Conservation (phyloP, 2,797 vertebrate genomes). For the Scolopax rusticola region DNA sequence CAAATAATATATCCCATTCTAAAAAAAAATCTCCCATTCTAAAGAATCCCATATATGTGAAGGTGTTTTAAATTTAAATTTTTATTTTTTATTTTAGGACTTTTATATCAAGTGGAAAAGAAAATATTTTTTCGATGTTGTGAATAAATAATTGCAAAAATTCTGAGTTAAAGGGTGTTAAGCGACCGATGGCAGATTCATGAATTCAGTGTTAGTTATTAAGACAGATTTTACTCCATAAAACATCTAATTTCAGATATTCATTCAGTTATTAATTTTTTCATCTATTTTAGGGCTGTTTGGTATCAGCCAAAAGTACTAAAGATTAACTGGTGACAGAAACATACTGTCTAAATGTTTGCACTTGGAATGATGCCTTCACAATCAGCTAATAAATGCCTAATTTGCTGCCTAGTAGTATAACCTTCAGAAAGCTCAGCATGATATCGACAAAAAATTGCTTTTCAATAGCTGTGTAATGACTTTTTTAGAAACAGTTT, state of each 20-base stretch:
- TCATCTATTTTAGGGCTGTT: not conserved
- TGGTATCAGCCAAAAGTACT: conserved; percentile 7
- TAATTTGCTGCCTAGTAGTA: conserved; percentile 47
- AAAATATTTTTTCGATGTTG: not conserved
- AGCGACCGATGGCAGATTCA: conserved; percentile 4
- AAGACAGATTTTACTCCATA: not conserved
- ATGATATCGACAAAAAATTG: conserved; percentile 40
- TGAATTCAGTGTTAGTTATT: not conserved
- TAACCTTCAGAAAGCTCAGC: conserved; percentile 16
- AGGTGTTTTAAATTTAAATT: not conserved
- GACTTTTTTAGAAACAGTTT: conserved; percentile 14
- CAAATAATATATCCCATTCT: not conserved
- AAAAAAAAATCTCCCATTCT: not conserved
- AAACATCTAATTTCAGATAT: not conserved
- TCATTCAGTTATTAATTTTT: not conserved
- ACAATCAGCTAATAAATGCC: conserved; percentile 52
- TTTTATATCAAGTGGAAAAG: not conserved
- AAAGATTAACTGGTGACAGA: conserved; percentile 46
- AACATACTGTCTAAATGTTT: conserved; percentile 7
- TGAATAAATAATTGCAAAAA: not conserved
- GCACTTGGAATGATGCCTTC: conserved; percentile 21
- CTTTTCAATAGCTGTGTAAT: conserved; percentile 63
- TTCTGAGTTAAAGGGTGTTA: not conserved
- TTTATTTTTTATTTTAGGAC: not conserved
- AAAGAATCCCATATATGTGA: not conserved